These are phyloP conservation scores for Drosophila tristis DNA, from an alignment of 1,140 invertebrate species.

Conservation along the genomic window DNA sequence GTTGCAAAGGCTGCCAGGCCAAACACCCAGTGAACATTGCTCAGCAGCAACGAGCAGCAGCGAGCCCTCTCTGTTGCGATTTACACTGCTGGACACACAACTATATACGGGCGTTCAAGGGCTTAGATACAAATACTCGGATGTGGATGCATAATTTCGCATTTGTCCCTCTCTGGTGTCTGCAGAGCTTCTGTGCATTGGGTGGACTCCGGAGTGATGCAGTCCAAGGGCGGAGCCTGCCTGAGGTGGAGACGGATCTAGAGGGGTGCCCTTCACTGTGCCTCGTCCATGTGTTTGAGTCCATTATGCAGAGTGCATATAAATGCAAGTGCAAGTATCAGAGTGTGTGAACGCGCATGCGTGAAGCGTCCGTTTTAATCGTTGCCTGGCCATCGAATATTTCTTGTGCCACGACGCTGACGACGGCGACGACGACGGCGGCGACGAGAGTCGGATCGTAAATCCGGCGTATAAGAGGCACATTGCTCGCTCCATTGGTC, in stretches of 20 bases:
- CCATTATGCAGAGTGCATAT: conserved; percentile 60
- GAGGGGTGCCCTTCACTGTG: conserved; percentile 8
- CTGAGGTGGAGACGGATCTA: too few species aligned
- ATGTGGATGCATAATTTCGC: not conserved
- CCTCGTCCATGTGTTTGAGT: conserved; percentile 38
- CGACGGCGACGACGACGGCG: conserved; percentile 39
- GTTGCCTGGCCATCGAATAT: conserved; percentile 80
- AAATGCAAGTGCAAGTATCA: conserved; percentile 45
- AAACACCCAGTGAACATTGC: conserved; percentile 74
- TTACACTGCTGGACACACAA: conserved; percentile 18
- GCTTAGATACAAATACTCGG: not conserved
- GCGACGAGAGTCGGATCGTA: conserved; percentile 64
- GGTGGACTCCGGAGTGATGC: too few species aligned
- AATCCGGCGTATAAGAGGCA: conserved; percentile 78
- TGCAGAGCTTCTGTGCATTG: too few species aligned
- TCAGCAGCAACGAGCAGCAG: conserved; percentile 35
- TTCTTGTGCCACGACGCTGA: conserved; percentile 64
- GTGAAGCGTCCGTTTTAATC: conserved; percentile 82
- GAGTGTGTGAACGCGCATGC: conserved; percentile 71
- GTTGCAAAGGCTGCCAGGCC: conserved; percentile 73
- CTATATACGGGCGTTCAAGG: not conserved
- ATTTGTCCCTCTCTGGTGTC: not conserved
- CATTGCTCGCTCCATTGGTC: conserved; percentile 67
- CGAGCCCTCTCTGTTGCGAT: conserved; percentile 29
- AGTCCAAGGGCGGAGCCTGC: too few species aligned